Conservation (phyloP, 1,140 invertebrate genomes). For the Drosophila prosaltans region DNA sequence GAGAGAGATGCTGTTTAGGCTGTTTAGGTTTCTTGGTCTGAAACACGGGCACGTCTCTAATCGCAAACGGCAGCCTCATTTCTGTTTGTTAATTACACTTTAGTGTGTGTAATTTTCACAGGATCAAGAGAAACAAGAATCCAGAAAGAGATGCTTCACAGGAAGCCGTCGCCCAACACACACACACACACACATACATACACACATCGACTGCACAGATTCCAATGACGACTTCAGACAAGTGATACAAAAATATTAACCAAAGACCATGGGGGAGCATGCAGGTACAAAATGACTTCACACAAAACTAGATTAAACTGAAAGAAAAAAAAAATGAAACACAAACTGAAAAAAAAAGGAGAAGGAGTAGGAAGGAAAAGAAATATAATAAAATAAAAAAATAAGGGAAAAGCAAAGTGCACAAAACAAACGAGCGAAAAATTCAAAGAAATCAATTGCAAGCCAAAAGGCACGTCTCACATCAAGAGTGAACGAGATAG, state of each 20-base stretch:
- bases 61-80: slow-evolving; percentile 73
- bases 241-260: slow-evolving; percentile 45
- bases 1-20: background rate
- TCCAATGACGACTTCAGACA: slow-evolving; percentile 21
- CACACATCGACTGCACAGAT: slow-evolving; percentile 3
- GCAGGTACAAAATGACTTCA: slow-evolving; percentile 78
- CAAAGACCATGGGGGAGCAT: slow-evolving; percentile 34
- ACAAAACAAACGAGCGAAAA: slow-evolving; percentile 69
- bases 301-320: slow-evolving; percentile 61
- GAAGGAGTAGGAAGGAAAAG: background rate
- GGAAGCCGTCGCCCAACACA: slow-evolving; percentile 47
- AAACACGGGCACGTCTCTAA: slow-evolving; percentile 55
- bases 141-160: slow-evolving; percentile 47
- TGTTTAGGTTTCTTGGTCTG: background rate
- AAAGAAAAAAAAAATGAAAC: slow-evolving; percentile 28
- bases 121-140: slow-evolving; percentile 48
- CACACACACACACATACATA: no score
- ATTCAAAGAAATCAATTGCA: slow-evolving; percentile 78
- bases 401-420: slow-evolving; percentile 40
- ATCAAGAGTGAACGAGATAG: slow-evolving; percentile 11
- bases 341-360: background rate
- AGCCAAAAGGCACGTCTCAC: slow-evolving; percentile 71
- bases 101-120: slow-evolving; percentile 77
- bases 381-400: background rate
- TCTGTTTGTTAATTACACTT: slow-evolving; percentile 79